Base-by-base conservation (phyloP, 2,888 invertebrate species). In the Agriopis leucophaearia region DNA sequence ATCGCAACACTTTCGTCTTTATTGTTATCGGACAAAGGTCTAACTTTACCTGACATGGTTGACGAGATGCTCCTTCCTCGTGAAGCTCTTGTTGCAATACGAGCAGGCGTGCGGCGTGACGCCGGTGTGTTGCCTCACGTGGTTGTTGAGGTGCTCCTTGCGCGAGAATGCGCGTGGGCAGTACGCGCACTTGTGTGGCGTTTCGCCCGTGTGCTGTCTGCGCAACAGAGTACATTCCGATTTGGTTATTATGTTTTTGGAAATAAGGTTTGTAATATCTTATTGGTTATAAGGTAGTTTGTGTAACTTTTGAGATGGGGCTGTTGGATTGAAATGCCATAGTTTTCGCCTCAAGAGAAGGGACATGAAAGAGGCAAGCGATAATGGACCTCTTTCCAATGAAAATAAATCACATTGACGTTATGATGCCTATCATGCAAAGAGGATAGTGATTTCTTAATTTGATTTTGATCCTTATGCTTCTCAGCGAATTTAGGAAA, bases 91-190 rank as follows among this genome's bases (percentile, higher is more conserved):
- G 88, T 92, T 95, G 88, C 96, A 96, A 86, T 95, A 96, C 79
- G 96, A 94, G 88, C 96, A 96, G 76, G 95, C 90, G 86, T 96
- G 96, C 64, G 96, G 96, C 75, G 96, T 95, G 90, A 96, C 96
- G 64, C 96, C 95, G 54, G 95, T 95, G 86, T 95, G 95, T 76
- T 96, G 97, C 90, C 97, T 95, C 84, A 97, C 95, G 94, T 97
- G 97, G 94, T 97, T 97, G 95, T 96, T 97, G 88, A 97, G 97
- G 86, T 97, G 97, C 90, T 97, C 97, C 94, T 97, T 97, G 83
- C 97, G 95, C 78, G 97, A 96, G 92, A 94, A 94, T 78, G 91
- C 88, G 78, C 93, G 91, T 82, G 92, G 85, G 80, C 94, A 93
- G 85, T 73, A 89, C 93, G 96, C 96, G 88, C 97, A 97, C 89